A percentile compares a stretch with the other conserved stretches of the same genome.
Conservation (phyloP, 2,888 invertebrate genomes). For the Julus scanicus region DNA sequence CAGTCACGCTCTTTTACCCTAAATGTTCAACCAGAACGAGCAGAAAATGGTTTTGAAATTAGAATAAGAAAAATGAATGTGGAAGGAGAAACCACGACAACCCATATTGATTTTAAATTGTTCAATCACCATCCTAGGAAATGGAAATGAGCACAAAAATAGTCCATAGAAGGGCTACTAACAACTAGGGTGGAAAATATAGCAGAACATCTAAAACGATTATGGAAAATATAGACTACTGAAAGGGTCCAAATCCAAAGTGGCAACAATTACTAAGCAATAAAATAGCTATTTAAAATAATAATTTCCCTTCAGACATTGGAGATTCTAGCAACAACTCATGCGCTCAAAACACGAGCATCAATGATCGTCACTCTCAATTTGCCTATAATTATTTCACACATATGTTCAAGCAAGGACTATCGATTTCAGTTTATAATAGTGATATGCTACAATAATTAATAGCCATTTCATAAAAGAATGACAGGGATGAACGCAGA, state of each 20-base stretch:
- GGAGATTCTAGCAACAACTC: background rate
- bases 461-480: background rate
- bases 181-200: conserved; percentile 7
- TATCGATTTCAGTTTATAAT: conserved; percentile 19
- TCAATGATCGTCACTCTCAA: conserved; percentile 19
- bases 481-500: background rate
- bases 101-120: conserved; percentile 14
- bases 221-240: background rate
- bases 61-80: conserved; percentile 5
- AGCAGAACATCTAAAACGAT: background rate
- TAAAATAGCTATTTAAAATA: conserved; percentile 2
- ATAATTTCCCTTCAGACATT: background rate
- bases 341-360: background rate
- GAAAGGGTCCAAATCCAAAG: background rate
- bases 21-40: background rate
- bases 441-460: conserved; percentile 7
- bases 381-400: conserved; percentile 17
- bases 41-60: background rate
- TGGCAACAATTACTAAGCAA: background rate
- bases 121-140: background rate
- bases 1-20: conserved; percentile 14
- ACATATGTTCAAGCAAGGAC: background rate
- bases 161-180: background rate
- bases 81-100: background rate
- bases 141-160: conserved; percentile 14